Evolutionary conservation across 2,888 invertebrate species (phyloP).

Genomic region (Incurvaria masculella): DNA sequence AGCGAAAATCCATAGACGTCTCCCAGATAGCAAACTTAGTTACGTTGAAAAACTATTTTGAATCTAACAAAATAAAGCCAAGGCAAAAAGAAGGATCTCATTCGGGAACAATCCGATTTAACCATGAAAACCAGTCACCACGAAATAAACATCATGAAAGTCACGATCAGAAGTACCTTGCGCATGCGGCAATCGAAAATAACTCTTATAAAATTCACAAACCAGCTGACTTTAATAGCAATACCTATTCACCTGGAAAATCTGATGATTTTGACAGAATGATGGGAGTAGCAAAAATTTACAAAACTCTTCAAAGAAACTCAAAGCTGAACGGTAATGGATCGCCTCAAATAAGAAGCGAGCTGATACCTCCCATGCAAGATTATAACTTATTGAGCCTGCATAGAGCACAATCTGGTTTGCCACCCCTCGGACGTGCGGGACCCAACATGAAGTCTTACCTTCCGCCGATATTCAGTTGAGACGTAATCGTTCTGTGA

Average conservation of each 20-base stretch:
- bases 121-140: background rate
- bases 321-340: constrained; percentile 25
- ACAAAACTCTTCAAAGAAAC: constrained; percentile 43
- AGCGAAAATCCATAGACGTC: constrained; percentile 33
- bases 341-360: constrained; percentile 24
- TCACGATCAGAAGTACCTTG: background rate
- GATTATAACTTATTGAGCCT: constrained; percentile 24
- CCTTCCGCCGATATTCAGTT: constrained; percentile 39
- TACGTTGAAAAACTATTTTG: constrained; percentile 37
- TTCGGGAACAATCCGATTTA: background rate
- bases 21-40: constrained; percentile 38
- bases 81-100: constrained; percentile 16
- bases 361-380: constrained; percentile 27
- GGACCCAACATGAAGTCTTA: constrained; percentile 46
- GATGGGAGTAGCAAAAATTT: constrained; percentile 41
- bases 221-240: constrained; percentile 16
- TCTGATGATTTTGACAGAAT: constrained; percentile 32
- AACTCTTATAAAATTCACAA: background rate
- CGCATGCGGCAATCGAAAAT: background rate
- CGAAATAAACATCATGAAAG: background rate
- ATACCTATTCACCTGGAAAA: constrained; percentile 22
- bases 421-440: constrained; percentile 44
- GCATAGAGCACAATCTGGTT: constrained; percentile 22
- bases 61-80: constrained; percentile 35
- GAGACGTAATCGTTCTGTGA: constrained; percentile 29